Conservation (phyloP, 37 sponge, comb jelly and placozoan species). For the Cladorhizidae sp. region DNA sequence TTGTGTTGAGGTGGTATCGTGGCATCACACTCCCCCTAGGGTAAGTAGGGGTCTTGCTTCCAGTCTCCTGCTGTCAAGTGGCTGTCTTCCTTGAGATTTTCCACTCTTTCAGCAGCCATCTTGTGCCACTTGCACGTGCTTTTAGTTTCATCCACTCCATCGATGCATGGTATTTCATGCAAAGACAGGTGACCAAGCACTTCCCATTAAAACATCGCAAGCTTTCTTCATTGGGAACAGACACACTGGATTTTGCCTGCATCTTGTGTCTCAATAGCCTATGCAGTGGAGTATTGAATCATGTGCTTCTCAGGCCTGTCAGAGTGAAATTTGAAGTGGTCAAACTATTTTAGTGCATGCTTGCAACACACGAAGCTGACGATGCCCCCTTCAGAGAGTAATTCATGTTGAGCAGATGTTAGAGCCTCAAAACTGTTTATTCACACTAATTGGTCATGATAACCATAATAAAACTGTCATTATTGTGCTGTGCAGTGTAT, state of each 20-base stretch:
- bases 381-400: too few relatives aligned
- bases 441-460: too few relatives aligned
- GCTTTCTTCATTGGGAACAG: conserved; percentile 43
- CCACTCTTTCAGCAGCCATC: conserved; percentile 34
- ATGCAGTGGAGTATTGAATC: too few relatives aligned
- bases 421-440: too few relatives aligned
- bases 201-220: neutral
- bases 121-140: conserved; percentile 49
- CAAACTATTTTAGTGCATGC: too few relatives aligned
- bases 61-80: conserved; percentile 70
- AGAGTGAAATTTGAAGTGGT: too few relatives aligned
- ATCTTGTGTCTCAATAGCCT: too few relatives aligned
- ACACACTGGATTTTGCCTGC: conserved; percentile 65
- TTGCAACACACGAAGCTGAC: too few relatives aligned
- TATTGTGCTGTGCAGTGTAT: too few relatives aligned
- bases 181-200: neutral
- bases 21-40: conserved; percentile 73
- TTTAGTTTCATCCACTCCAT: conserved; percentile 62
- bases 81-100: conserved; percentile 67
- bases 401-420: too few relatives aligned
- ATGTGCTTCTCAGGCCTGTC: too few relatives aligned
- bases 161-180: conserved; percentile 17
- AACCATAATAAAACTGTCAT: too few relatives aligned
- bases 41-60: conserved; percentile 41
- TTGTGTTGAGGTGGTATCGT: conserved; percentile 55